Evolutionary conservation across 53 echinoderm and acorn worm species (phyloP).

Genomic region (Stichopus horrens): DNA sequence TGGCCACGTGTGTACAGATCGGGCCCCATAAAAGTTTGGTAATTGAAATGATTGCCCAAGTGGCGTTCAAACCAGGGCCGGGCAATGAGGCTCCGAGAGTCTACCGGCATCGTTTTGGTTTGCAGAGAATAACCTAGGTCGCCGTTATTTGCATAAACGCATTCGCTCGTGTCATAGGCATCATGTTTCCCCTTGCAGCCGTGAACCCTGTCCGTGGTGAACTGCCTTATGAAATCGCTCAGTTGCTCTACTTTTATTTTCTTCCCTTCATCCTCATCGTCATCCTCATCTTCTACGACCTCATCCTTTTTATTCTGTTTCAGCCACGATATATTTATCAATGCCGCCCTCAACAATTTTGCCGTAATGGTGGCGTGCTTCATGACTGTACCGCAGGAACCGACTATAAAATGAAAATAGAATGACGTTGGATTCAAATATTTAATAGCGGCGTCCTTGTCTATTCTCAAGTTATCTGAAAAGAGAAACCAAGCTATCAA

Average conservation of each 20-base stretch:
- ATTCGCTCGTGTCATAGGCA: neutral
- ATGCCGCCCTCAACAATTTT: neutral
- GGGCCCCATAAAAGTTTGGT: neutral
- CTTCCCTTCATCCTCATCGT: neutral
- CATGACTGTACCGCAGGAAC: neutral
- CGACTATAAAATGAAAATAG: conserved; percentile 1
- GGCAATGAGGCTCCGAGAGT: neutral
- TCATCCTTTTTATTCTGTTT: neutral
- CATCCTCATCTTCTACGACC: neutral
- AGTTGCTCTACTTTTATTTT: neutral
- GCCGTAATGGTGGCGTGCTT: neutral
- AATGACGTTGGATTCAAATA: neutral
- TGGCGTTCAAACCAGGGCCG: neutral
- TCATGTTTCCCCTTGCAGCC: neutral
- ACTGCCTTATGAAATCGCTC: neutral
- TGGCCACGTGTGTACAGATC: neutral
- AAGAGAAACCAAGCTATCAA: neutral
- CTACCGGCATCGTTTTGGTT: conserved; percentile 1
- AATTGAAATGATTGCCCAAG: neutral
- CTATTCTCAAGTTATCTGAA: neutral
- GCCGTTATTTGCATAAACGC: neutral
- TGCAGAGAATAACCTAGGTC: neutral
- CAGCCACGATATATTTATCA: neutral
- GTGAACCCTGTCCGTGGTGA: neutral
- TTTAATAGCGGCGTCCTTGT: neutral